phyloP scores from a whole-genome alignment of 2,797 vertebrate species.

The Sus cebifrons region DNA sequence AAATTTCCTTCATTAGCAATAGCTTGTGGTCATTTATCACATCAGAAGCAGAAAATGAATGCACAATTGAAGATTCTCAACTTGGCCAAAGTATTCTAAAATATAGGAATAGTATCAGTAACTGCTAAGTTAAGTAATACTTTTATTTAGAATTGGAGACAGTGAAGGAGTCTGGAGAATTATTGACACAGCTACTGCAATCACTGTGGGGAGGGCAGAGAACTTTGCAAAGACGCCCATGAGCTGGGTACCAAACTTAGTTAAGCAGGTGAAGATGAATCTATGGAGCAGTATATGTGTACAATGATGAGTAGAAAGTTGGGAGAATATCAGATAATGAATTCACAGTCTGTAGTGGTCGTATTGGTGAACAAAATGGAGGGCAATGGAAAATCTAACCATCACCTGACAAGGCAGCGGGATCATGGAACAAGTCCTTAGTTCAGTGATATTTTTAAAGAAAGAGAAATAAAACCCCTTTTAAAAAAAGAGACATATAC shows the following conservation, averaged over 20 bases:
- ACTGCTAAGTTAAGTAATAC: not conserved
- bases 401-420: not conserved
- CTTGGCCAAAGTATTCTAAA: not conserved
- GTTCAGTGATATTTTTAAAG: not conserved
- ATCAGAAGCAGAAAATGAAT: not conserved
- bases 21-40: not conserved
- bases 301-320: not conserved
- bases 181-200: not conserved
- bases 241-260: not conserved
- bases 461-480: constrained; percentile 21
- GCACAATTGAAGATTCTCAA: not conserved
- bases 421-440: not conserved
- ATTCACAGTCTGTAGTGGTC: not conserved
- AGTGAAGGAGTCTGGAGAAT: not conserved
- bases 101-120: not conserved
- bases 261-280: not conserved
- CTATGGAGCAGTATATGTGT: not conserved
- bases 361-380: not conserved
- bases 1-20: not conserved
- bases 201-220: not conserved
- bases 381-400: not conserved
- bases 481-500: not conserved
- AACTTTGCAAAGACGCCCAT: not conserved
- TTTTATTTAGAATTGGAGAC: not conserved
- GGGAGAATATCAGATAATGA: not conserved